A percentile compares a stretch with the other conserved stretches of the same genome.
phyloP scores from a whole-genome alignment of 1,140 invertebrate species.

The Drosophila eugracilis region DNA sequence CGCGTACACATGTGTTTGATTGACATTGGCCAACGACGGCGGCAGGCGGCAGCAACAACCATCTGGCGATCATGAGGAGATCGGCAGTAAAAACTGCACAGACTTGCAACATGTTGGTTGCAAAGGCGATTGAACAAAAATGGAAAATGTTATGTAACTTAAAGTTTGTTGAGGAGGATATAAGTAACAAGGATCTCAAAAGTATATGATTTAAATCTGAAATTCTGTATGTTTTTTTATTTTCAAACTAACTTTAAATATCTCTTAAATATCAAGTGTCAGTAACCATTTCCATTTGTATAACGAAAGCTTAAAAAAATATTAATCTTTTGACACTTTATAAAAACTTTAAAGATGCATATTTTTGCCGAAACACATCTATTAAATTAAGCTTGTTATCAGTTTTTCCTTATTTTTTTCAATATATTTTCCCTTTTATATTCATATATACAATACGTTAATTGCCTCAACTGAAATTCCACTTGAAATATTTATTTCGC shows the following conservation, averaged over 20 bases:
- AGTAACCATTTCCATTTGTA: too few relatives aligned
- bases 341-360: not conserved
- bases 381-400: not conserved
- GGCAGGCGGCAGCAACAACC: not conserved
- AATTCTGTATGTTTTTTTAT: too few relatives aligned
- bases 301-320: too few relatives aligned
- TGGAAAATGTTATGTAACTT: not conserved
- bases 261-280: too few relatives aligned
- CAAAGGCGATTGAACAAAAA: conserved; percentile 1
- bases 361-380: not conserved
- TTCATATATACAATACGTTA: conserved; percentile 10
- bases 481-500: not conserved
- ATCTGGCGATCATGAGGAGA: conserved; percentile 28
- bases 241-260: too few relatives aligned
- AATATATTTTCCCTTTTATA: not conserved
- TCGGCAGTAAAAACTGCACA: conserved; percentile 7
- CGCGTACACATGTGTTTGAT: conserved; percentile 69
- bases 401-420: not conserved
- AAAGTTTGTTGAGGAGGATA: not conserved
- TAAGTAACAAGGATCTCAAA: not conserved
- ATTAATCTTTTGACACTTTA: not conserved
- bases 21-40: conserved; percentile 44
- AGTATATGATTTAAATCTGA: not conserved
- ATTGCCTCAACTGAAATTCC: conserved; percentile 10
- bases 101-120: conserved; percentile 23